Base-by-base conservation (phyloP, 2,797 vertebrate species). In the Anolis apletophallus region DNA sequence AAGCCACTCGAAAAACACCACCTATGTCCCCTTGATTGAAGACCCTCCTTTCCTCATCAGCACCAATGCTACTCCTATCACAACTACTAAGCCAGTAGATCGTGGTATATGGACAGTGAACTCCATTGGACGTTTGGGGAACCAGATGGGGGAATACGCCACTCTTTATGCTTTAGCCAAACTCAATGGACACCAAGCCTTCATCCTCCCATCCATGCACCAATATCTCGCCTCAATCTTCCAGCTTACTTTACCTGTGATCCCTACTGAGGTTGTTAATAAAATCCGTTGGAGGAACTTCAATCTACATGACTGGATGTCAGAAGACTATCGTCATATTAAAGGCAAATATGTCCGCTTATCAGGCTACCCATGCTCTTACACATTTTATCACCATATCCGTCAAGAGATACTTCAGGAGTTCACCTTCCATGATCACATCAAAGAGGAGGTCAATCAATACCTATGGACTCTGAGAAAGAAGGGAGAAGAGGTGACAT, bases 121-220 rank as follows among this genome's bases (percentile, higher is more conserved):
- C 1, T 61, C 90, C 0, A 72, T 36, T 0, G 95, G 95, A 29
- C 94, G 95, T 34, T 85, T 95, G 54, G 95, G 95, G 19, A 96
- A 95, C 89, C 91, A 94, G 89, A 94, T 93, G 94, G 94, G 94
- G 0, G 29, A 95, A 77, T 95, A 94, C 0, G 93, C 95, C 85
- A 95, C 94, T 2, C 91, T 95, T 26, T 92, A 92, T 0, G 92
- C 94, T 0, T 89, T 96, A 89, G 95, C 95, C 81, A 92, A 88
- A 84, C 16, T 84, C 57, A 94, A 95, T 0, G 84, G 92, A 13
- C 89, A 80, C 72, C 88, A 80, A 0, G 95, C 94, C 52, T 94
- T 67, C 89, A 93, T 95, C 80, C 78, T 76, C 0, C 61, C 80
- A 0, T 2, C 9, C 71, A 94, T 93, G 92, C 92, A 94, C 75